A percentile compares a stretch with the other conserved stretches of the same genome.
These are phyloP conservation scores for Metaphire vulgaris DNA, from an alignment of 1,140 invertebrate genomes.

Conservation along the genomic window DNA sequence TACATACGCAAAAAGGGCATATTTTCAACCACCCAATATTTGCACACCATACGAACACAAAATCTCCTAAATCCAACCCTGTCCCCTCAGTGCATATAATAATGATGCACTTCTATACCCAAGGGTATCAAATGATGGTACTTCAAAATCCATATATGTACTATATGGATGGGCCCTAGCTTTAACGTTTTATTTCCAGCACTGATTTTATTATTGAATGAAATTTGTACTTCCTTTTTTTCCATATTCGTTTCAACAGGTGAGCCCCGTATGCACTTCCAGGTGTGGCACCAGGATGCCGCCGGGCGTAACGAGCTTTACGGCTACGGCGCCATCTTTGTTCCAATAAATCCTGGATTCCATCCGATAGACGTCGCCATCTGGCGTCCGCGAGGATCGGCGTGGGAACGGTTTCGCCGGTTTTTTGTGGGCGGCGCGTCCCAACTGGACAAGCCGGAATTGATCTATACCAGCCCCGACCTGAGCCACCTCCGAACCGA, in stretches of 20 bases:
- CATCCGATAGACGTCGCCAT: constrained; percentile 73
- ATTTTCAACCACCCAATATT: too few relatives aligned
- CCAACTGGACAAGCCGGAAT: constrained; percentile 60
- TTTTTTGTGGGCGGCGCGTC: constrained; percentile 51
- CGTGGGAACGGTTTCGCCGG: constrained; percentile 48
- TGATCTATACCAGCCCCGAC: constrained; percentile 65
- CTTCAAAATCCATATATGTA: not conserved
- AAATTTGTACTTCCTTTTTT: not conserved
- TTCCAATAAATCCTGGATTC: constrained; percentile 73
- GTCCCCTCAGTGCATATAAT: too few relatives aligned
- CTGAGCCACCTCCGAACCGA: constrained; percentile 70
- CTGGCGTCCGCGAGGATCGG: constrained; percentile 68
- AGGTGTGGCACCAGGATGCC: constrained; percentile 73
- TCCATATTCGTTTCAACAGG: constrained; percentile 53
- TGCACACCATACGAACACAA: too few relatives aligned
- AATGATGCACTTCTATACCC: too few relatives aligned
- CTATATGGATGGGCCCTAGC: not conserved
- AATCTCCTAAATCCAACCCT: too few relatives aligned
- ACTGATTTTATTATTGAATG: not conserved
- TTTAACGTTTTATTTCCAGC: not conserved
- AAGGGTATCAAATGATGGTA: too few relatives aligned
- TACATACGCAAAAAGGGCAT: too few relatives aligned
- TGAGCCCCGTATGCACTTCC: constrained; percentile 77
- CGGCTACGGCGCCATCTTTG: constrained; percentile 73
- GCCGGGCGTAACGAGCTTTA: constrained; percentile 69